These are phyloP conservation scores for Leptopilina myrica DNA, from an alignment of 2,888 invertebrate genomes.

Conservation along the genomic window DNA sequence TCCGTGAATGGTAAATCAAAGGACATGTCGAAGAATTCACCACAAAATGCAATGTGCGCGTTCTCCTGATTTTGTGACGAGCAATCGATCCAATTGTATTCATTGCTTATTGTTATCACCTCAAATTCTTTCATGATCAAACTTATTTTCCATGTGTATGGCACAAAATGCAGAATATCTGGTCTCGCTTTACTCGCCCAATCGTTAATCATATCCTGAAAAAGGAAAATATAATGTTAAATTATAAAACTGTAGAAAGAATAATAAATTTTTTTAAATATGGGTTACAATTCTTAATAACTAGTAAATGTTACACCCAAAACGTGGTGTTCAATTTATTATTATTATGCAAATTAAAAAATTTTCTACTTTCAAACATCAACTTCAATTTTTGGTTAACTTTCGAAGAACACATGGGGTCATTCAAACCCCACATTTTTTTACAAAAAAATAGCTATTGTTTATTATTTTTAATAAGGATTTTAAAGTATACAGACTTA, in stretches of 20 bases:
- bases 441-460: too few relatives aligned
- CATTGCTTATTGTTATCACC: conserved; percentile 93
- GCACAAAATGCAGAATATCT: conserved; percentile 95
- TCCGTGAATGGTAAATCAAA: conserved; percentile 96
- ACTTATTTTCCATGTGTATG: conserved; percentile 97
- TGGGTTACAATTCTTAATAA: too few relatives aligned
- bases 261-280: background rate
- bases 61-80: conserved; percentile 97
- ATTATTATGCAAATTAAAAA: too few relatives aligned
- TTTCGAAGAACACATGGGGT: too few relatives aligned
- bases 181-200: conserved; percentile 97
- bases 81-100: conserved; percentile 99
- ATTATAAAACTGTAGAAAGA: background rate
- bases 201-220: conserved; percentile 92
- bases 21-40: conserved; percentile 94
- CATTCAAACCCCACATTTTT: too few relatives aligned
- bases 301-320: too few relatives aligned
- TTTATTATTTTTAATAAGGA: too few relatives aligned
- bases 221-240: background rate
- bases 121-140: conserved; percentile 96
- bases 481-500: too few relatives aligned
- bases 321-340: too few relatives aligned
- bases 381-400: too few relatives aligned
- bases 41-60: conserved; percentile 95
- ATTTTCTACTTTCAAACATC: too few relatives aligned